Evolutionary conservation across 1,140 invertebrate genomes (phyloP).

Genomic region (Subanguina moxae): DNA sequence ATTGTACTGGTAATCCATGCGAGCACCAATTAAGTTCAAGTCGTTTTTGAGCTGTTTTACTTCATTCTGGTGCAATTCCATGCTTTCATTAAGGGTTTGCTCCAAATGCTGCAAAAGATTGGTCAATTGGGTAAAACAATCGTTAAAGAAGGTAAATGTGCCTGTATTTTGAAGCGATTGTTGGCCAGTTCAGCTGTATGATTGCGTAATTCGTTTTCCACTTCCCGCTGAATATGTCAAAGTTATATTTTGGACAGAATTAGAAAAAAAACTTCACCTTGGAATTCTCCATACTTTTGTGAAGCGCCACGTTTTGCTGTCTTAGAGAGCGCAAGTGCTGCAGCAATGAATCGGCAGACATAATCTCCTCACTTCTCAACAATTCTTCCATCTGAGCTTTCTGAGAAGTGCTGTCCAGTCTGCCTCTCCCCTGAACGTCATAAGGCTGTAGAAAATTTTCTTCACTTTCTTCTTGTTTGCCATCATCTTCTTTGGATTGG

Average conservation of each 20-base stretch:
- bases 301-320: conserved; percentile 24
- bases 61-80: conserved; percentile 49
- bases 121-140: conserved; percentile 2
- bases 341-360: conserved; percentile 1
- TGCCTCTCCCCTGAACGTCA: background rate
- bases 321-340: conserved; percentile 9
- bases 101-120: conserved; percentile 45
- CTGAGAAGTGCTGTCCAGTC: conserved; percentile 6
- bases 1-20: conserved; percentile 50
- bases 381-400: conserved; percentile 3
- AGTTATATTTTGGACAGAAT: conserved; percentile 5
- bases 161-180: conserved; percentile 43
- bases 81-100: conserved; percentile 44
- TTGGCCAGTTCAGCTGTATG: conserved; percentile 39
- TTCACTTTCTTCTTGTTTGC: background rate
- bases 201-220: conserved; percentile 33
- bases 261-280: conserved; percentile 25
- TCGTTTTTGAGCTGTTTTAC: conserved; percentile 48
- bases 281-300: conserved; percentile 31
- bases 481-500: conserved; percentile 10
- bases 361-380: conserved; percentile 7
- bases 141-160: too few species aligned
- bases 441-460: background rate
- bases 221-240: conserved; percentile 30
- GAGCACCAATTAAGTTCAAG: conserved; percentile 37